Evolutionary conservation across 2,888 invertebrate species (phyloP), one percentile per base, ranked within the genome.

Genomic region (Clitarchus hookeri): DNA sequence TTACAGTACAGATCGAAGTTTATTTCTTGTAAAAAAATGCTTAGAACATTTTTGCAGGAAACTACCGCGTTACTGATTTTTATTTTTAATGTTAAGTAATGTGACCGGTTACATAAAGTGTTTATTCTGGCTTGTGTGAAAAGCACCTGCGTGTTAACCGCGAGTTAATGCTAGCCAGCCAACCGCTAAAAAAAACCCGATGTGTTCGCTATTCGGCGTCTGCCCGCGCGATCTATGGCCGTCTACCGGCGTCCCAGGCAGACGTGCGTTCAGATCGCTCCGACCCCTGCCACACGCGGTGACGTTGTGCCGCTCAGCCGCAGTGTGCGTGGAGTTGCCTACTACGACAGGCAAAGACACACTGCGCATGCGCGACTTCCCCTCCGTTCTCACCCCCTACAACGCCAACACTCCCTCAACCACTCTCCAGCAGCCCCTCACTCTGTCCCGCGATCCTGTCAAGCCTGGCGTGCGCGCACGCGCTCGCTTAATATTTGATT

Each of bases 401-500:
- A 12, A 19, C 80, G 80, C 23, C 6, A 23, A 16, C 13, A 80
- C 26, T 26, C 23, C n/a, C 80, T 6, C 80, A 36, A 80, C 26
- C 48, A n/a, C n/a, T 16, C 48, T 48, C 48, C 48, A 11, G 48
- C 65, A 6, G n/a, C 65, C 16, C 44, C 44, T 26, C n/a, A n/a
- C 36, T 23, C 36, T 25, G 3, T 36, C 83, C 44, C 27, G 19
- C 8, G 6, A 9, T 19, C 83, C 36, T 23, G 44, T n/a, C 83
- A 65, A 19, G 23, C n/a, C 6, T 23, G 65, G 65, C 65, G 65
- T 8, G 53, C 53, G n/a, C 65, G 65, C 82, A 36, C 79, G 25
- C 26, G 25, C 25, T 82, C 82, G 36, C 36, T 82, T 82, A 82
- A 36, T 84, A 54, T 54, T 84, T 54, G 48, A 84, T 36, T 78